phyloP scores from a whole-genome alignment of 1,140 invertebrate species.

The Brachionus manjavacas region DNA sequence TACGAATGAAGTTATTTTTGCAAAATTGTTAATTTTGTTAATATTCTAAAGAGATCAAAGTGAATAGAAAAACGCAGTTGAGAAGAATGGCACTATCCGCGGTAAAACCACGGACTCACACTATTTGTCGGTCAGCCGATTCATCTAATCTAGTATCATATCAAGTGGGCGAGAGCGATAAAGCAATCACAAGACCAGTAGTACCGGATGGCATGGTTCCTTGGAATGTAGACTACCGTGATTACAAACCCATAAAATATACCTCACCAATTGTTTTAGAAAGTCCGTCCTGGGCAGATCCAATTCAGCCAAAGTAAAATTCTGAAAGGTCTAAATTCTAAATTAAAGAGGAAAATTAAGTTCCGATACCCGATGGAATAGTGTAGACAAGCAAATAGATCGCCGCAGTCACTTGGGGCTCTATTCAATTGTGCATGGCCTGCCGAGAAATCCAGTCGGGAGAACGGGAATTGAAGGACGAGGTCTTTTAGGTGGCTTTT shows the following conservation, averaged over 20 bases:
- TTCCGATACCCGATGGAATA: background rate
- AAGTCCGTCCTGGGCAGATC: conserved; percentile 74
- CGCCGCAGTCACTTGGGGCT: conserved; percentile 67
- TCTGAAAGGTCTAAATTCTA: background rate
- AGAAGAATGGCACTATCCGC: background rate
- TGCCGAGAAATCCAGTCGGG: conserved; percentile 66
- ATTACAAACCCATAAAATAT: conserved; percentile 71
- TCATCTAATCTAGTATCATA: background rate
- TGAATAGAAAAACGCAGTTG: background rate
- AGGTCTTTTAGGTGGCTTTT: conserved; percentile 57
- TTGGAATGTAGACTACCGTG: conserved; percentile 67
- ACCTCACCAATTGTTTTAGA: conserved; percentile 62
- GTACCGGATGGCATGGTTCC: conserved; percentile 74
- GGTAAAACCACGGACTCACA: background rate
- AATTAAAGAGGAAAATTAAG: background rate
- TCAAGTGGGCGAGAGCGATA: background rate
- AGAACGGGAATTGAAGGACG: conserved; percentile 66
- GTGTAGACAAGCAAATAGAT: conserved; percentile 51
- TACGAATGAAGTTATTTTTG: background rate
- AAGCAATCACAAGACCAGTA: conserved; percentile 58
- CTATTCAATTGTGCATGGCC: conserved; percentile 62
- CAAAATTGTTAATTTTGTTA: background rate
- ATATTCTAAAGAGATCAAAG: background rate
- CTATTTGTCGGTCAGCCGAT: background rate
- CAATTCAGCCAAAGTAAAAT: conserved; percentile 57